A percentile compares a stretch with the other conserved stretches of the same genome.
These are phyloP conservation scores for Rhombomys opimus DNA, from an alignment of 2,113 vertebrate genomes.

Conservation along the genomic window DNA sequence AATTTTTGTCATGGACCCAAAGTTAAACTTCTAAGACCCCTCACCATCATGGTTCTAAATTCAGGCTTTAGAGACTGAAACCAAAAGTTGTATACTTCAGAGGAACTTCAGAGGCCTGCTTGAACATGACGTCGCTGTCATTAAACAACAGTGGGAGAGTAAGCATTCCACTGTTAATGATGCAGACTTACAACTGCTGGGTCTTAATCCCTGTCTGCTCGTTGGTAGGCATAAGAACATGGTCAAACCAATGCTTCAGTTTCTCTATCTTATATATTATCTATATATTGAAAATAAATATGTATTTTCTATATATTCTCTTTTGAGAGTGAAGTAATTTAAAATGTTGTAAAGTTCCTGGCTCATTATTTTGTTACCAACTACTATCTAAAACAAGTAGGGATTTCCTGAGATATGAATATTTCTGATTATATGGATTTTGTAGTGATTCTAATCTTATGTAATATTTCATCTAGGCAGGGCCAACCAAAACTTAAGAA, in stretches of 20 bases:
- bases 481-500: not conserved
- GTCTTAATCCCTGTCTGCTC: slow-evolving; percentile 4
- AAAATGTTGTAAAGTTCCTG: not conserved
- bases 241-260: not conserved
- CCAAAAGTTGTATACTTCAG: not conserved
- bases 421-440: slow-evolving; percentile 27
- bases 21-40: not conserved
- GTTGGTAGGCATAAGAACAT: not conserved
- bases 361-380: slow-evolving; percentile 19
- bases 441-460: slow-evolving; percentile 27
- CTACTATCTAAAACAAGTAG: slow-evolving; percentile 31
- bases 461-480: not conserved
- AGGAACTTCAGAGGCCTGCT: not conserved
- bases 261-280: not conserved
- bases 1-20: not conserved
- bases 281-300: not conserved
- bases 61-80: slow-evolving; percentile 1
- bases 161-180: not conserved
- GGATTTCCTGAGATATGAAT: not conserved
- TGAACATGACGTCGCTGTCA: not conserved
- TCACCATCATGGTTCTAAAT: not conserved
- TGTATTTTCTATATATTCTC: not conserved
- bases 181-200: not conserved
- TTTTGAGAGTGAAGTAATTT: slow-evolving; percentile 38
- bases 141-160: slow-evolving; percentile 26